phyloP scores from a whole-genome alignment of 2,797 vertebrate genomes.

The Clarias pachynema region DNA sequence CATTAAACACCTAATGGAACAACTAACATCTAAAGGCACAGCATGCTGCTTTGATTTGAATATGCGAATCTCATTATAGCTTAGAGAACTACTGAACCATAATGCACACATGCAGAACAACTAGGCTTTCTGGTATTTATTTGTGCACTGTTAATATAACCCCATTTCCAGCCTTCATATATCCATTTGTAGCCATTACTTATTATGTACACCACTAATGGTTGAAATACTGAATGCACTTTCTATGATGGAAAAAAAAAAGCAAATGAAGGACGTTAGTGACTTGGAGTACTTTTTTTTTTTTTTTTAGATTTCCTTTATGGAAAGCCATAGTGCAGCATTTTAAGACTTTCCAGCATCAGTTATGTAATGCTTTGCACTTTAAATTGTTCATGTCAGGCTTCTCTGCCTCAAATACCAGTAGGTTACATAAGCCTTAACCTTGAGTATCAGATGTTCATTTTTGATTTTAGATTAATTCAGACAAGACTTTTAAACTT shows the following conservation, averaged over 20 bases:
- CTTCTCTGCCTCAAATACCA: slow-evolving; percentile 20
- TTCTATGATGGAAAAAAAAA: slow-evolving; percentile 13
- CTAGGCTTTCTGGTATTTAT: slow-evolving; percentile 3
- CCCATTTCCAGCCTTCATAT: slow-evolving; percentile 10
- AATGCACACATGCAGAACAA: slow-evolving; percentile 18
- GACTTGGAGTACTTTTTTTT: background rate
- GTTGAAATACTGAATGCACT: background rate
- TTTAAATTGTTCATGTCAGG: slow-evolving; percentile 21
- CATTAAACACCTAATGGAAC: slow-evolving; percentile 35
- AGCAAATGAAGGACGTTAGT: background rate
- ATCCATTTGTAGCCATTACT: background rate
- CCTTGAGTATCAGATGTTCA: slow-evolving; percentile 9
- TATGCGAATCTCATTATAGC: slow-evolving; percentile 33
- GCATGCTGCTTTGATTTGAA: slow-evolving; percentile 16
- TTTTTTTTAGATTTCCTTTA: background rate
- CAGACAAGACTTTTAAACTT: slow-evolving; percentile 6
- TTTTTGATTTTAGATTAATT: slow-evolving; percentile 12
- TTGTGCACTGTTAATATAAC: slow-evolving; percentile 21
- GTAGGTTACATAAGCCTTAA: slow-evolving; percentile 12
- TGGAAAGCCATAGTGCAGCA: background rate
- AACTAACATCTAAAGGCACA: slow-evolving; percentile 20
- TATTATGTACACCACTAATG: slow-evolving; percentile 25
- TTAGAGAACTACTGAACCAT: slow-evolving; percentile 17
- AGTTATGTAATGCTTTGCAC: slow-evolving; percentile 19
- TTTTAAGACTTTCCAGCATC: slow-evolving; percentile 16